A percentile compares a stretch with the other conserved stretches of the same genome.
Conservation (phyloP, 2,888 invertebrate species). For the Caenorhabditis sp. region DNA sequence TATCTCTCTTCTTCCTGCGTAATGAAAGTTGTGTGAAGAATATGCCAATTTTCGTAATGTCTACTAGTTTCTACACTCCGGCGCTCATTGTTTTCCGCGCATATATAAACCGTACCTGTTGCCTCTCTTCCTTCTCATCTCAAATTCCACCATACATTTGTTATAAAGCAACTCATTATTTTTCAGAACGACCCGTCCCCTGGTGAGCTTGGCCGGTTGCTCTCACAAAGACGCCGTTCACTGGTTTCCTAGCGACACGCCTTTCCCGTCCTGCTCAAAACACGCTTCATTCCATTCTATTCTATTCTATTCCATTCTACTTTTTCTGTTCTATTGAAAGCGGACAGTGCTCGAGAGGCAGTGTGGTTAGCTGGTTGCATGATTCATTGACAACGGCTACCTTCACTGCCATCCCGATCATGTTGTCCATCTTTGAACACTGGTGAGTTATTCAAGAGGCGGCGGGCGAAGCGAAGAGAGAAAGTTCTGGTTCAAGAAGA, state of each 20-base stretch:
- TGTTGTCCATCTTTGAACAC: conserved; percentile 46
- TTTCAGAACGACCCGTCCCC: conserved; percentile 10
- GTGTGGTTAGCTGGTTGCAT: conserved; percentile 75
- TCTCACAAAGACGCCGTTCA: conserved; percentile 4
- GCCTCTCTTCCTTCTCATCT: neutral
- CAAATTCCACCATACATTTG: neutral
- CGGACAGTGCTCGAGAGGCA: conserved; percentile 62
- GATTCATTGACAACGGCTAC: conserved; percentile 65
- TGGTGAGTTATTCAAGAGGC: conserved; percentile 47
- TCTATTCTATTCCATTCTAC: neutral
- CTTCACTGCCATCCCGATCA: conserved; percentile 69
- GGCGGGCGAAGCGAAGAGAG: conserved; percentile 10
- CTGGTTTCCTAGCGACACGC: conserved; percentile 25
- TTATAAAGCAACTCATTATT: conserved; percentile 23
- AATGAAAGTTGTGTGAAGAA: conserved; percentile 17
- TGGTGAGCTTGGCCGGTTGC: conserved; percentile 1
- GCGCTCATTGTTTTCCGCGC: neutral
- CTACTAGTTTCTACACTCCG: conserved; percentile 7
- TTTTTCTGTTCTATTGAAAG: neutral
- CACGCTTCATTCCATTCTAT: neutral
- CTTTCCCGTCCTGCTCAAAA: too few relatives aligned
- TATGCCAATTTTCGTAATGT: conserved; percentile 5
- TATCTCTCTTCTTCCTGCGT: neutral
- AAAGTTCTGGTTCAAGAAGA: conserved; percentile 21
- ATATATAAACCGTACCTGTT: conserved; percentile 9